Conservation (phyloP, 2,888 invertebrate species). For the Eupithecia insigniata region DNA sequence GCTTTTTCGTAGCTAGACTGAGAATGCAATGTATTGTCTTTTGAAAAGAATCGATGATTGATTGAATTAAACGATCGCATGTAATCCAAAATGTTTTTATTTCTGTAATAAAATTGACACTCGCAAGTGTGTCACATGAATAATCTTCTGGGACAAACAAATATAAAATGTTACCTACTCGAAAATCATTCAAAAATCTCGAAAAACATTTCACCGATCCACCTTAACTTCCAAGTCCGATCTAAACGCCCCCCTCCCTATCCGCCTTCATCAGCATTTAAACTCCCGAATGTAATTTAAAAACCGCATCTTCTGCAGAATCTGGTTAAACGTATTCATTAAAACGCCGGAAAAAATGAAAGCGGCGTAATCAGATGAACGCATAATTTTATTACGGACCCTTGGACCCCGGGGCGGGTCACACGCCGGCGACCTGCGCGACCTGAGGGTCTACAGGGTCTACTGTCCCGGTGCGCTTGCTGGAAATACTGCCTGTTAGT, state of each 20-base stretch:
- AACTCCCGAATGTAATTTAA: conserved; percentile 11
- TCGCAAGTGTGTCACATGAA: background rate
- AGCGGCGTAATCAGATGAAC: conserved; percentile 43
- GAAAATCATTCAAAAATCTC: too few relatives aligned
- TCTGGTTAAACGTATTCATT: conserved; percentile 42
- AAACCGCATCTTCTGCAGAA: conserved; percentile 12
- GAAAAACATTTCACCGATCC: background rate
- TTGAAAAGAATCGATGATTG: background rate
- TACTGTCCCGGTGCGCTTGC: background rate
- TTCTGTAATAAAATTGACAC: background rate
- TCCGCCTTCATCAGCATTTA: background rate
- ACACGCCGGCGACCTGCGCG: background rate
- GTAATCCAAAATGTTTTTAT: background rate
- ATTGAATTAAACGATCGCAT: background rate
- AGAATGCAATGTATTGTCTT: background rate
- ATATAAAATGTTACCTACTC: background rate
- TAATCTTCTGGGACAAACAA: background rate
- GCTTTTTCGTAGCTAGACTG: background rate
- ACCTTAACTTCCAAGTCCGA: background rate
- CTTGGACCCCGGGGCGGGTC: conserved; percentile 16
- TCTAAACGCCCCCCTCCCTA: background rate
- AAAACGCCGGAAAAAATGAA: conserved; percentile 37
- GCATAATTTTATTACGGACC: conserved; percentile 43
- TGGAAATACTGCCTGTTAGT: background rate
- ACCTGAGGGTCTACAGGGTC: background rate